Evolutionary conservation across 2,113 vertebrate species (phyloP).

Genomic region (Phalacrocorax brasilianus): DNA sequence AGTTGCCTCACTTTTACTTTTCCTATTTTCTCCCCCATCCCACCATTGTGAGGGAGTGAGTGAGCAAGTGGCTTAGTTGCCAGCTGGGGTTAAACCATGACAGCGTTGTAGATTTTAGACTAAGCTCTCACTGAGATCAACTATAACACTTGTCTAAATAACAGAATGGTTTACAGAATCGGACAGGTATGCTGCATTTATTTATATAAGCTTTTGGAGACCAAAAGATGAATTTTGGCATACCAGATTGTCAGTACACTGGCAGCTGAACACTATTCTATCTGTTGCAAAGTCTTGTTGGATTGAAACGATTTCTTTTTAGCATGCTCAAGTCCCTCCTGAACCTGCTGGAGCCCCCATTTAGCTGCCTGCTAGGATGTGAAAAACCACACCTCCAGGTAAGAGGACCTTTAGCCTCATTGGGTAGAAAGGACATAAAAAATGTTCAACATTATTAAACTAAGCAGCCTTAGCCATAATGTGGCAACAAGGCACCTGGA

Average conservation of each 20-base stretch:
- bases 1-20: no score
- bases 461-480: background rate
- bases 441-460: background rate
- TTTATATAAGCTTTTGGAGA: background rate
- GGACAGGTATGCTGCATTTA: background rate
- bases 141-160: conserved; percentile 28
- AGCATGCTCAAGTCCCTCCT: background rate
- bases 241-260: background rate
- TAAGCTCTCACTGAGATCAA: background rate
- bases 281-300: background rate
- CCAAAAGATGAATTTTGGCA: background rate
- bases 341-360: background rate
- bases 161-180: background rate
- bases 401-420: background rate
- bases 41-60: no score
- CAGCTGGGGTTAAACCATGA: no score
- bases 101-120: background rate
- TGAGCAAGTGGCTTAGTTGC: no score
- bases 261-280: background rate
- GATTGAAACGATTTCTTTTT: background rate
- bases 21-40: no score
- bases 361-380: background rate
- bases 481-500: background rate
- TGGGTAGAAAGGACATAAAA: background rate
- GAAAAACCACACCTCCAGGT: background rate